Conservation (phyloP, 2,797 vertebrate genomes). For the Ispidina lecontei region DNA sequence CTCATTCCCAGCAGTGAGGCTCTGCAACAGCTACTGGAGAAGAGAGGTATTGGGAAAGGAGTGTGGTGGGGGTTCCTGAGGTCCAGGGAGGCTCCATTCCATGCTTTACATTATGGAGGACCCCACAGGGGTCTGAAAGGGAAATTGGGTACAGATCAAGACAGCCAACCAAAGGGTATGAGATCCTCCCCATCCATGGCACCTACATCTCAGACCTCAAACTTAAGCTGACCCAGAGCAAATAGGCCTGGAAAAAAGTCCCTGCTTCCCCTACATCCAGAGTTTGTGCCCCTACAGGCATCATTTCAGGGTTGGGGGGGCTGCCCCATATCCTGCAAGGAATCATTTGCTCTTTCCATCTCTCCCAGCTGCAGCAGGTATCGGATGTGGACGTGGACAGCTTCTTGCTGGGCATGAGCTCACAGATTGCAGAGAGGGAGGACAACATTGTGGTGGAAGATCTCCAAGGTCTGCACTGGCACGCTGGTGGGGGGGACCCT, state of each 20-base stretch:
- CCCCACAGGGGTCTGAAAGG: background rate
- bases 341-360: background rate
- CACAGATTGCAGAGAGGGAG: constrained; percentile 91
- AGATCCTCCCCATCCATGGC: background rate
- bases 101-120: background rate
- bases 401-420: constrained; percentile 94
- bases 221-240: background rate
- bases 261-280: fast-evolving
- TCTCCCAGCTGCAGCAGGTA: constrained; percentile 74
- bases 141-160: background rate
- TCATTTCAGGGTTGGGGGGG: background rate
- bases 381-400: constrained; percentile 84
- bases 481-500: fast-evolving
- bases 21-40: constrained; percentile 97
- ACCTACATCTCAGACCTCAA: background rate
- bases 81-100: background rate
- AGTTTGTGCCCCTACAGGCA: background rate
- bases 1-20: constrained; percentile 81
- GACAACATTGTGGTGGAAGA: constrained; percentile 92
- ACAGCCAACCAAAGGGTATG: background rate
- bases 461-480: constrained; percentile 84
- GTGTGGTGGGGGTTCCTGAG: fast-evolving
- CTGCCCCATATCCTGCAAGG: background rate
- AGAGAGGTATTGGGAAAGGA: constrained; percentile 81
- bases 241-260: background rate